These are phyloP conservation scores for Ciona savignyi DNA, from an alignment of 23 tunicate species.

Conservation along the genomic window DNA sequence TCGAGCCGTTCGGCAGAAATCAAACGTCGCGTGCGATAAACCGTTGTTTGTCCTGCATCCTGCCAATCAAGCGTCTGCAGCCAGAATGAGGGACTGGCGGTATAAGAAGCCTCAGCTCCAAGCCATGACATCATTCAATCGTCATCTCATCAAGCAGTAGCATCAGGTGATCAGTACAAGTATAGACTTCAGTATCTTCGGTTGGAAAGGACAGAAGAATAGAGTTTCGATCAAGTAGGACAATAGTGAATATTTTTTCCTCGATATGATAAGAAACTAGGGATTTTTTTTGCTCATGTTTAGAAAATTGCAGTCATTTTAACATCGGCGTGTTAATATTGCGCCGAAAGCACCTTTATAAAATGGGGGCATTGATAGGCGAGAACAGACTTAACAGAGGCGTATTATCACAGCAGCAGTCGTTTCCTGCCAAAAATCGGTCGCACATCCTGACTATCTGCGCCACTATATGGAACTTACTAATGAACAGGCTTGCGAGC, in stretches of 20 bases:
- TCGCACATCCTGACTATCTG: constrained; percentile 1
- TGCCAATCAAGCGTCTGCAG: not conserved
- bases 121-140: not conserved
- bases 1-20: not conserved
- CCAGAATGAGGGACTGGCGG: not conserved
- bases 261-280: too few relatives aligned
- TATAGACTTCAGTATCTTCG: too few relatives aligned
- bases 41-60: not conserved
- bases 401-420: not conserved
- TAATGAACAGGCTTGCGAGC: constrained; percentile 41
- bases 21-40: not conserved
- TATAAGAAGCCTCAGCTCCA: not conserved
- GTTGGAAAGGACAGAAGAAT: too few relatives aligned
- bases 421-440: not conserved
- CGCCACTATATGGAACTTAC: constrained; percentile 26
- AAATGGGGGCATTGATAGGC: not conserved
- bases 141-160: not conserved
- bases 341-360: too few relatives aligned
- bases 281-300: too few relatives aligned
- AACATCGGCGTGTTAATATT: too few relatives aligned
- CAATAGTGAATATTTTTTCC: too few relatives aligned
- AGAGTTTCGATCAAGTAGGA: too few relatives aligned
- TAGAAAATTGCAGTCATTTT: too few relatives aligned
- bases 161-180: not conserved
- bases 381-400: not conserved